Evolutionary conservation across 2,797 vertebrate genomes (phyloP), one percentile per base, ranked within the genome.

Genomic region (Loriculus beryllinus): DNA sequence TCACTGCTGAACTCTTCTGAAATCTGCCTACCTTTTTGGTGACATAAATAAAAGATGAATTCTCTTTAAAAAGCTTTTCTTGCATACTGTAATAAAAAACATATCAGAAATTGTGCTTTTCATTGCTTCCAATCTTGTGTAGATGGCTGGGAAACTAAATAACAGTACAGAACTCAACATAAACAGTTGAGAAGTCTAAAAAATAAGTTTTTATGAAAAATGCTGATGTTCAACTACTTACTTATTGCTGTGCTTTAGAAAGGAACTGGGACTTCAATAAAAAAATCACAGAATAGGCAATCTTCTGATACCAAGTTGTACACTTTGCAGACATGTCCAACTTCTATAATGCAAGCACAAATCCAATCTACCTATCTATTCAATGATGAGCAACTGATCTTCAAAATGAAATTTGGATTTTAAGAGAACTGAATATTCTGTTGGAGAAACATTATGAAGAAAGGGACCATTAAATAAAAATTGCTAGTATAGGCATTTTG

Each of bases 11-110:
- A 77, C 13, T 74, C 18, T 74, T 77, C 75, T 80, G 56, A 94
- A 90, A 93, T 77, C 26, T 92, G 90, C 64, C 35, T 65, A 57
- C 14, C 48, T 62, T 94, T 95, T 60, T 68, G 51, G 83, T 85
- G 17, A 60, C 8, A 76, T 84, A 62, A 87, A 85, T 87, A 68
- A 90, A 92, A 88, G 11, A 76, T 77, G 19, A 92, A 9, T 9
- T 76, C 1, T 20, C 31, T 69, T 92, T 68, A 64, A 84, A 93
- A 93, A 82, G 9, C 6, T 54, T 14, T 81, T 88, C 47, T 72
- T 37, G 43, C 28, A 75, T 51, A 60, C 7, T 7, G 5, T 52
- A 82, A 64, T 35, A 70, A 60, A 78, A 89, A 56, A 69, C 59
- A n/a, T n/a, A 71, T 52, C 37, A 82, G 12, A 89, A 78, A 57